Percentiles rank a stretch among this genome's conserved stretches.
These are phyloP conservation scores for Drosophila lacertosa DNA, from an alignment of 1,140 invertebrate genomes.

Conservation along the genomic window DNA sequence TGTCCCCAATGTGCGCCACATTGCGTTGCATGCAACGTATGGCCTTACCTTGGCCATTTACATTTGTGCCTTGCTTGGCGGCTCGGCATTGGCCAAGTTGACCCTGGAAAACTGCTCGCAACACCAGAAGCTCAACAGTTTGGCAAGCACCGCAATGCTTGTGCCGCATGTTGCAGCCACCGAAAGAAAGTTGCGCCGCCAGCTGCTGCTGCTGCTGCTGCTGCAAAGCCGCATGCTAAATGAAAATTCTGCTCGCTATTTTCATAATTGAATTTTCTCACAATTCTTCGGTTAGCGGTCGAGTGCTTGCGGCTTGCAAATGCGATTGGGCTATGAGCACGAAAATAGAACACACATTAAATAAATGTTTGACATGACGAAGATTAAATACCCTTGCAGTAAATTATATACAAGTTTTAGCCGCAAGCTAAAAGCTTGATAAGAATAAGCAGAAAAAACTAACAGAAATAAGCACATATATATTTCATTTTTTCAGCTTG, in stretches of 20 bases:
- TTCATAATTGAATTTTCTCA: slow-evolving; percentile 75
- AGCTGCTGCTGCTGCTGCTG: too few species aligned
- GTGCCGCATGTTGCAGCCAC: background rate
- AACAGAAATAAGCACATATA: too few species aligned
- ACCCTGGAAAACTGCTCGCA: slow-evolving; percentile 25
- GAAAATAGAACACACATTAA: slow-evolving; percentile 40
- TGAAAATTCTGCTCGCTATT: slow-evolving; percentile 56
- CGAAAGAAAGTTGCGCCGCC: too few species aligned
- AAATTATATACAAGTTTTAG: too few species aligned
- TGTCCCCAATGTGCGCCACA: slow-evolving; percentile 12
- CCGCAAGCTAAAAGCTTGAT: too few species aligned
- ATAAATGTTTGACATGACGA: background rate
- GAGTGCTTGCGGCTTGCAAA: slow-evolving; percentile 20
- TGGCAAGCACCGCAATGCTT: background rate
- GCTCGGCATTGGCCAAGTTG: slow-evolving; percentile 46
- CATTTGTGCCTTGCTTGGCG: slow-evolving; percentile 15
- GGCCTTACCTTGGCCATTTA: slow-evolving; percentile 60
- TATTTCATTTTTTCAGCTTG: too few species aligned
- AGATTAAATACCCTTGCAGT: slow-evolving; percentile 1
- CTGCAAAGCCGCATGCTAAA: slow-evolving; percentile 45
- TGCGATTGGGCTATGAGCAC: slow-evolving; percentile 32
- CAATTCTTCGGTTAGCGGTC: slow-evolving; percentile 2
- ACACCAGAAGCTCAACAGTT: slow-evolving; percentile 45
- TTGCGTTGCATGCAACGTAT: background rate
- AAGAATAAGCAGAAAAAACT: too few species aligned